phyloP scores from a whole-genome alignment of 2,113 vertebrate species.

The Nothocercus julius region DNA sequence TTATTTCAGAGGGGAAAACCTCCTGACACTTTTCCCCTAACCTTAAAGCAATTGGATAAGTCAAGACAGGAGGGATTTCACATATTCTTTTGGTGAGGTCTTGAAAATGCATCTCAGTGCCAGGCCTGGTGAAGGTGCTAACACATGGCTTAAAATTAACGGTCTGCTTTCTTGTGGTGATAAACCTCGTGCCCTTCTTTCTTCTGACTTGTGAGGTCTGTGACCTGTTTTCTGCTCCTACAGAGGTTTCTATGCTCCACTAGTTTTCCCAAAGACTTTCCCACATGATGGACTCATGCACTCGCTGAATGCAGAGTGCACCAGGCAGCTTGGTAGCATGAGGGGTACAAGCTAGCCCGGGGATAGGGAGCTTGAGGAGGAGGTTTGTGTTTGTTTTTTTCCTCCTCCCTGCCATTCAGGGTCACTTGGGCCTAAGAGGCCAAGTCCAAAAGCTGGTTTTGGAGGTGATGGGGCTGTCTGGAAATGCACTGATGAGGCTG shows the following conservation, averaged over 20 bases:
- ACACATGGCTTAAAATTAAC: neutral
- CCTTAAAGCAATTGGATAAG: neutral
- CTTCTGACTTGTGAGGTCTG: neutral
- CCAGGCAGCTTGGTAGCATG: neutral
- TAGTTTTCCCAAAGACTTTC: neutral
- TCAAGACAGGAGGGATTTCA: neutral
- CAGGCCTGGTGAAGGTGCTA: neutral
- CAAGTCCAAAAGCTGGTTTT: neutral
- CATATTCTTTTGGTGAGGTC: neutral
- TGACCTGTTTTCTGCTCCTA: neutral
- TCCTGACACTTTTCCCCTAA: neutral
- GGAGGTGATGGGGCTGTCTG: neutral
- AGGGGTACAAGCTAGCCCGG: neutral
- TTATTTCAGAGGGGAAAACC: neutral
- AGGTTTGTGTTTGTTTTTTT: neutral
- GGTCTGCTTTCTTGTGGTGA: neutral
- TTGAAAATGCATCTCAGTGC: neutral
- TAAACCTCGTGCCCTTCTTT: neutral
- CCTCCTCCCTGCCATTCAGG: neutral
- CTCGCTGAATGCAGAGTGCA: neutral
- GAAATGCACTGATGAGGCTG: neutral
- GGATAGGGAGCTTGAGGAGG: neutral
- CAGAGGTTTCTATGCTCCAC: neutral
- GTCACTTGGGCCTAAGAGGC: neutral
- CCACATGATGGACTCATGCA: rapidly evolving